phyloP scores from a whole-genome alignment of 1,140 invertebrate genomes.

The Lasioglossum albipes region DNA sequence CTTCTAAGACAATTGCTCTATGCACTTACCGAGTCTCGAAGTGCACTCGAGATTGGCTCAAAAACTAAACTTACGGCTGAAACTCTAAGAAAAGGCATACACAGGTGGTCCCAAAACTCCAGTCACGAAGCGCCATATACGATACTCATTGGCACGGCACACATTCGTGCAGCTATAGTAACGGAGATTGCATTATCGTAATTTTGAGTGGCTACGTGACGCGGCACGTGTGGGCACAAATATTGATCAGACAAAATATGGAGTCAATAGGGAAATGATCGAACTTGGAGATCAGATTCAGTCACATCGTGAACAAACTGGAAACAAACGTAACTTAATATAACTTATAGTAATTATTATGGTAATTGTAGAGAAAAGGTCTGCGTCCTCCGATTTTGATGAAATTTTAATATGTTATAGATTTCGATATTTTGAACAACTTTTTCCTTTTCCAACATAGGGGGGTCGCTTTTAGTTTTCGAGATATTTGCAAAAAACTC shows the following conservation, averaged over 20 bases:
- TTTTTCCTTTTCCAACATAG: too few relatives aligned
- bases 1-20: not conserved
- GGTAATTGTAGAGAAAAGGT: too few relatives aligned
- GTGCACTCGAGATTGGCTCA: constrained; percentile 4
- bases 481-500: too few relatives aligned
- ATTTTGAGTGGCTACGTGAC: not conserved
- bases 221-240: not conserved
- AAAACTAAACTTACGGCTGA: constrained; percentile 15
- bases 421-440: too few relatives aligned
- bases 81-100: not conserved
- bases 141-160: not conserved
- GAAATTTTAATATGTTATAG: too few relatives aligned
- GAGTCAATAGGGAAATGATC: too few relatives aligned
- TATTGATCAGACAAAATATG: not conserved
- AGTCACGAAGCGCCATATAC: constrained; percentile 14
- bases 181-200: constrained; percentile 2
- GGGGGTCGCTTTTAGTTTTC: too few relatives aligned
- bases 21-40: not conserved
- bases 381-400: too few relatives aligned
- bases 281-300: too few relatives aligned
- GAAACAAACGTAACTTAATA: too few relatives aligned
- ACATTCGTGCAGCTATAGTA: constrained; percentile 13
- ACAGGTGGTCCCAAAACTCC: not conserved
- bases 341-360: too few relatives aligned
- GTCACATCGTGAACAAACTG: too few relatives aligned